Conservation (phyloP, 2,888 invertebrate species). For the Eudemis profundana region DNA sequence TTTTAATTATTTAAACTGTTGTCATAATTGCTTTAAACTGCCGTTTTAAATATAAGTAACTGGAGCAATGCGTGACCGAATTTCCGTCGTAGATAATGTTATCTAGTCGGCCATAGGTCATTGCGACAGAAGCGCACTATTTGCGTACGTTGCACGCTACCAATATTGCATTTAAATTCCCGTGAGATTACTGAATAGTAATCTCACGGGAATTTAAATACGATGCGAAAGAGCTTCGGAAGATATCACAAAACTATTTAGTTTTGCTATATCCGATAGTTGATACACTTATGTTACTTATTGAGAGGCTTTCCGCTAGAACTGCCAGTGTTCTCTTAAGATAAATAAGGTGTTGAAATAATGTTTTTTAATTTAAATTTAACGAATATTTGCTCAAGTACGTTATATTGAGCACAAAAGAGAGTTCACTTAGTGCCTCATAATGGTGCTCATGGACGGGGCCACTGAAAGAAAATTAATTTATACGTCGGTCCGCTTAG, state of each 20-base stretch:
- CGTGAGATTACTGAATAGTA: slow-evolving; percentile 19
- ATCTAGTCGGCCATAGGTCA: slow-evolving; percentile 59
- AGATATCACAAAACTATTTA: slow-evolving; percentile 1
- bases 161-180: slow-evolving; percentile 14
- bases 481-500: slow-evolving; percentile 73
- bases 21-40: slow-evolving; percentile 11
- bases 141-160: slow-evolving; percentile 52
- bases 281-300: too few species aligned
- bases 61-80: slow-evolving; percentile 54
- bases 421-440: slow-evolving; percentile 64
- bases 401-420: slow-evolving; percentile 62
- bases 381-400: slow-evolving; percentile 38
- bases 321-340: too few species aligned
- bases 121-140: slow-evolving; percentile 54
- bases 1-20: not conserved
- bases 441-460: slow-evolving; percentile 65
- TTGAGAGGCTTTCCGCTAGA: too few species aligned
- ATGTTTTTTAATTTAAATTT: not conserved
- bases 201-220: slow-evolving; percentile 17
- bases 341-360: not conserved
- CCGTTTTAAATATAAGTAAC: slow-evolving; percentile 48
- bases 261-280: slow-evolving; percentile 17
- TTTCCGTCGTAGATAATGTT: slow-evolving; percentile 60
- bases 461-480: slow-evolving; percentile 74
- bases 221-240: slow-evolving; percentile 1